Conservation (phyloP, 2,888 invertebrate genomes). For the Mactromeris polynyma region DNA sequence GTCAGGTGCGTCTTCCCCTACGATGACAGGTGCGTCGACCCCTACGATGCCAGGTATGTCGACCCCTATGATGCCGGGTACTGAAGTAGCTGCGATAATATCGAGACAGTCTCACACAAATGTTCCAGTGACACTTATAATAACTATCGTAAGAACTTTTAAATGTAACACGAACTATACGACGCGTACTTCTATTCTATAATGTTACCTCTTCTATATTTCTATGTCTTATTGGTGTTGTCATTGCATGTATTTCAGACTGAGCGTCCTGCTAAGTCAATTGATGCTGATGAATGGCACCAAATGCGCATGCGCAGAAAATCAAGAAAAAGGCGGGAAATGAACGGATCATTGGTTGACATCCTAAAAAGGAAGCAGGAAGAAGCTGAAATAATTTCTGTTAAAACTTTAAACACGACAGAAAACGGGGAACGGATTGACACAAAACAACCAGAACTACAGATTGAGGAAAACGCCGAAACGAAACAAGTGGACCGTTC, state of each 20-base stretch:
- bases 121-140: no score
- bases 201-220: no score
- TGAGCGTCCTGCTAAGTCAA: not conserved
- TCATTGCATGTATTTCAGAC: not conserved
- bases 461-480: not conserved
- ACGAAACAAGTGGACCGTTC: not conserved
- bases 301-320: constrained; percentile 55
- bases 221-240: no score
- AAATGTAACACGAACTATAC: no score
- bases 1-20: no score
- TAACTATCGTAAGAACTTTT: no score
- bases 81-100: no score
- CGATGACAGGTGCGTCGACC: no score
- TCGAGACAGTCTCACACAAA: no score
- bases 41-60: no score
- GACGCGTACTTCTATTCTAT: no score
- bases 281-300: constrained; percentile 54
- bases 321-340: constrained; percentile 46
- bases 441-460: not conserved
- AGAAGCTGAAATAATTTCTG: constrained; percentile 21
- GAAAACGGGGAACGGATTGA: not conserved
- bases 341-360: constrained; percentile 25
- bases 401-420: not conserved
- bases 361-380: constrained; percentile 3
- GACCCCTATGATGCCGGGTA: no score